A percentile compares a stretch with the other conserved stretches of the same genome.
Evolutionary conservation across 2,888 invertebrate genomes (phyloP).

Genomic region (Latrodectus hesperus): DNA sequence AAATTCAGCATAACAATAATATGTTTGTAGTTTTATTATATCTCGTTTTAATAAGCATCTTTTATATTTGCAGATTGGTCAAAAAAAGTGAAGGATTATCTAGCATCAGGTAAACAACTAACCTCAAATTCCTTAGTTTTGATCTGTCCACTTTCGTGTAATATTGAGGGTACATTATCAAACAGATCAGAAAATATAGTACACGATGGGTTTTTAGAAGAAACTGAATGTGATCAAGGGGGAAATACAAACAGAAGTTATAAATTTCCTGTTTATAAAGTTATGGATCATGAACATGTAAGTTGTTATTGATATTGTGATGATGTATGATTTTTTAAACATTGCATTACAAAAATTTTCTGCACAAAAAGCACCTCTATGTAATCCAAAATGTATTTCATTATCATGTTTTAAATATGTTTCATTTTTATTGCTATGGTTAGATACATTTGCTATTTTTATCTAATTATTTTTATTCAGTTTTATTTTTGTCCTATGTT

Average conservation of each 20-base stretch:
- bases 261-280: slow-evolving; percentile 26
- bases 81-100: too few relatives aligned
- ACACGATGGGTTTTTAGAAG: neutral
- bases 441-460: neutral
- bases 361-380: neutral
- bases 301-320: neutral
- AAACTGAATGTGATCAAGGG: slow-evolving; percentile 15
- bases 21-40: too few relatives aligned
- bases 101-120: too few relatives aligned
- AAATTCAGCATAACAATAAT: too few relatives aligned
- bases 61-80: too few relatives aligned
- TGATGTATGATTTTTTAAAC: neutral
- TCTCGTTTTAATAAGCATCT: too few relatives aligned
- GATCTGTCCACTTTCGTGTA: slow-evolving; percentile 27
- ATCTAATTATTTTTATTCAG: neutral
- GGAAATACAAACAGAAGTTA: slow-evolving; percentile 21
- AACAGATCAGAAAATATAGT: neutral
- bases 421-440: neutral
- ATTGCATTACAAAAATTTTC: neutral
- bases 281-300: neutral
- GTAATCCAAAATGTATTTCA: neutral
- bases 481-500: neutral
- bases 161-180: slow-evolving; percentile 6
- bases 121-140: neutral
- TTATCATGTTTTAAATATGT: neutral